phyloP scores from a whole-genome alignment of 2,113 vertebrate genomes.

The Embiotoca jacksoni region DNA sequence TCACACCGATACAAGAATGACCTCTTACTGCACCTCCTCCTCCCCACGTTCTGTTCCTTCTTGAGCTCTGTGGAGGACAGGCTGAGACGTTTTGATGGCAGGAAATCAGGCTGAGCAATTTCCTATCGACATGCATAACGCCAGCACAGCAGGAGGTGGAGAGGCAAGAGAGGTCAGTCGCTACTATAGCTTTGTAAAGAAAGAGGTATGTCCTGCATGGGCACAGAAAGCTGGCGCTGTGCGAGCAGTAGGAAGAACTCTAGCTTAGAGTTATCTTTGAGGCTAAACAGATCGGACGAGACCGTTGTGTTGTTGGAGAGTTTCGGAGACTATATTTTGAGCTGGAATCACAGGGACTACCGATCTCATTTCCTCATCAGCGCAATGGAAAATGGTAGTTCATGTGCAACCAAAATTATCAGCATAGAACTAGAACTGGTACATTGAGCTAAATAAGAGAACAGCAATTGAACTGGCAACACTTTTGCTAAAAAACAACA shows the following conservation, averaged over 20 bases:
- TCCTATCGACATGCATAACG: slow-evolving; percentile 88
- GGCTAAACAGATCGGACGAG: slow-evolving; percentile 31
- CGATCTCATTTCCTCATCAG: slow-evolving; percentile 45
- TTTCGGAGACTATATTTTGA: slow-evolving; percentile 36
- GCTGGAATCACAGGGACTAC: slow-evolving; percentile 7
- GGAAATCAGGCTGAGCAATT: slow-evolving; percentile 88
- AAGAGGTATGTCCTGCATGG: slow-evolving; percentile 13
- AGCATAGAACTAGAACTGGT: neutral
- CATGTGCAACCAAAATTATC: neutral
- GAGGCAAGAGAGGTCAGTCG: neutral
- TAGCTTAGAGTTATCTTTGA: neutral
- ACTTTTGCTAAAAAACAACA: neutral
- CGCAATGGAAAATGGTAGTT: slow-evolving; percentile 27
- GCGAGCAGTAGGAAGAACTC: slow-evolving; percentile 43
- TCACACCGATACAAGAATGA: slow-evolving; percentile 65
- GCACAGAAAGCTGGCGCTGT: slow-evolving; percentile 30
- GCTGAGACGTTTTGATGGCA: slow-evolving; percentile 79
- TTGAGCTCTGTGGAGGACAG: slow-evolving; percentile 42
- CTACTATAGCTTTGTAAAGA: neutral
- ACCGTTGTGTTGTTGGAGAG: slow-evolving; percentile 7
- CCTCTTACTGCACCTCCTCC: slow-evolving; percentile 73
- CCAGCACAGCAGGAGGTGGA: slow-evolving; percentile 78
- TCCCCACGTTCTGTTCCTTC: slow-evolving; percentile 56
- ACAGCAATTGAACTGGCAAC: slow-evolving; percentile 3
- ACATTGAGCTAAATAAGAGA: slow-evolving; percentile 5